Base-by-base conservation (phyloP, 2,113 vertebrate genomes). In the Taurulus bubalis region DNA sequence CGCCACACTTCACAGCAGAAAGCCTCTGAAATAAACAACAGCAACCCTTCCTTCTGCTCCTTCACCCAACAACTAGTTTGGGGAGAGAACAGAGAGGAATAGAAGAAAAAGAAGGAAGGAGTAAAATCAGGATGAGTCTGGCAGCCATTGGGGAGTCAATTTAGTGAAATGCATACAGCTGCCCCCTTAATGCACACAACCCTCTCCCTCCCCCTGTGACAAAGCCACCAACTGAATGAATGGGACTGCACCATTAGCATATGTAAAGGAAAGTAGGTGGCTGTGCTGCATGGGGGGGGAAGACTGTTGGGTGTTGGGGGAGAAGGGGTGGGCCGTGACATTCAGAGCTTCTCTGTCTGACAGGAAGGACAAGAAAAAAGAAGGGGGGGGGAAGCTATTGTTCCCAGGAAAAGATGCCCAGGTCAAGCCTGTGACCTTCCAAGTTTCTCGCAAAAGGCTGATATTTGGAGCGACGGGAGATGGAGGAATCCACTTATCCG, bases 261-360 rank as follows among this genome's bases (percentile, higher is more conserved):
- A 93, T 84, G 88, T 93, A 93, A 96, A 91, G 88, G 85, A 93
- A 94, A 91, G 90, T 87, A 86, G 93, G 87, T 93, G 92, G 89
- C 72, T 69, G 55, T 62, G 79, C 53, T 75, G 71, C 81, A 77
- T 47, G 75, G 78, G 62, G 40, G 73, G 14, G 53, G 71, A n/a
- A 88, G 85, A 91, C 86, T 85, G 87, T 71, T 80, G 66, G 77
- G 24, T 68, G 81, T 32, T 84, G 77, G 45, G 55, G n/a, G 60
- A 26, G 28, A 28, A 51, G 77, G 71, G 53, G 77, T 7, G 72
- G 82, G 58, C 75, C 88, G 67, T 93, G 90, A 90, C 90, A 95
- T 95, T 94, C 92, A 94, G 59, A 82, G 86, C 83, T 93, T 90
- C 89, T 89, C 53, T 77, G 45, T 83, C 84, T 86, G 71, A 91